Evolutionary conservation across 1,140 invertebrate species (phyloP).

Genomic region (Nephila pilipes): DNA sequence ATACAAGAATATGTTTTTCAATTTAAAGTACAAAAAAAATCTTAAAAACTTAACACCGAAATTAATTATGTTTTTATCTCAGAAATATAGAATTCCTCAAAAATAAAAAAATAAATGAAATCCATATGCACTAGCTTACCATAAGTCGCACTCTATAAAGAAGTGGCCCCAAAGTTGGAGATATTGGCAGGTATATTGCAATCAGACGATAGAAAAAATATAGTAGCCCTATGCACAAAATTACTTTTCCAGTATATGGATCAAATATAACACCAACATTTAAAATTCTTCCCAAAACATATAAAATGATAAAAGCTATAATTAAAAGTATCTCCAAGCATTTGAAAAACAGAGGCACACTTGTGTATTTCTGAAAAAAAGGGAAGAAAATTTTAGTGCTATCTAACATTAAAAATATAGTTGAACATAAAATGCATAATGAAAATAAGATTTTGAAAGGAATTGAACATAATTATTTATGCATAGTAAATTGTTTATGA

Average conservation of each 20-base stretch:
- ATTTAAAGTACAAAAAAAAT: no score
- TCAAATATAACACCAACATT: constrained; percentile 74
- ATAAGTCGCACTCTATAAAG: constrained; percentile 81
- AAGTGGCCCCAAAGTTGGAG: constrained; percentile 81
- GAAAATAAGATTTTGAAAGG: neutral
- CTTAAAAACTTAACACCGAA: no score
- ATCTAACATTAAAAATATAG: neutral
- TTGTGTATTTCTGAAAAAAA: constrained; percentile 77
- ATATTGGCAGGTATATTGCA: constrained; percentile 81
- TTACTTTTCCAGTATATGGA: constrained; percentile 78
- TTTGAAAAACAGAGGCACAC: constrained; percentile 78
- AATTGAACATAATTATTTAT: no score
- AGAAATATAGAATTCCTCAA: neutral
- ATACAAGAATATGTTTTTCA: no score
- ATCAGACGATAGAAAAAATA: constrained; percentile 82
- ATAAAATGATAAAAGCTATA: constrained; percentile 76
- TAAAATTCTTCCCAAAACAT: constrained; percentile 77
- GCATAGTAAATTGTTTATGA: no score
- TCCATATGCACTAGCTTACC: constrained; percentile 79
- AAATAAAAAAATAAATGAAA: neutral
- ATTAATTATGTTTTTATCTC: no score
- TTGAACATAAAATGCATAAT: no score
- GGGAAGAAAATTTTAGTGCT: neutral
- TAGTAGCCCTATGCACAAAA: constrained; percentile 79
- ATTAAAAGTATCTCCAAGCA: constrained; percentile 77